phyloP scores from a whole-genome alignment of 2,797 vertebrate species.

The Acanthiza pusilla region DNA sequence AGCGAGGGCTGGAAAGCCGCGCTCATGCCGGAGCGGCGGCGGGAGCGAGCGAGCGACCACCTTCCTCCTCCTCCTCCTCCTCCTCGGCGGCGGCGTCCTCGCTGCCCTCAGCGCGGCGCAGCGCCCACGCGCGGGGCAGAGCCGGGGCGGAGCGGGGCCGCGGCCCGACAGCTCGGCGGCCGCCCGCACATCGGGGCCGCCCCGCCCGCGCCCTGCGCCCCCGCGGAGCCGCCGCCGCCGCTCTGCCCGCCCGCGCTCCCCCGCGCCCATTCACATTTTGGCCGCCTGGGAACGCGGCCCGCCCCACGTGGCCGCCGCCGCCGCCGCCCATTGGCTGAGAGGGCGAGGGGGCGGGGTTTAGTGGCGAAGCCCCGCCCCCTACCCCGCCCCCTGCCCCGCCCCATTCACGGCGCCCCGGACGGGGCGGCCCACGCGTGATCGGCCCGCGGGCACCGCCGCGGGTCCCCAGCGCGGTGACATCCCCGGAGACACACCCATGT shows the following conservation, averaged over 20 bases:
- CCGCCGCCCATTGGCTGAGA: constrained; percentile 34
- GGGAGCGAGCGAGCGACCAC: not conserved
- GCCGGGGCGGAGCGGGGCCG: constrained; percentile 8
- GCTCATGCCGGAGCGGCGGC: constrained; percentile 78
- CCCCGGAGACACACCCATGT: constrained; percentile 71
- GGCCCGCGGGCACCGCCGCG: too few relatives aligned
- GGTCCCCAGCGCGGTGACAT: not conserved
- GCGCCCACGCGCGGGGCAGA: not conserved
- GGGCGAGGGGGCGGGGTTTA: not conserved
- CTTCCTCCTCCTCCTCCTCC: not conserved
- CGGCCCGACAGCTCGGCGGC: not conserved
- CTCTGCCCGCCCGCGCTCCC: constrained; percentile 77
- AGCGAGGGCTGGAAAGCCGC: constrained; percentile 87
- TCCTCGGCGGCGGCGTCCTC: not conserved
- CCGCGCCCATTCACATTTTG: constrained; percentile 84
- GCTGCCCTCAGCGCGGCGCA: not conserved
- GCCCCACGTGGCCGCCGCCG: constrained; percentile 63
- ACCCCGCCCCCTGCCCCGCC: not conserved
- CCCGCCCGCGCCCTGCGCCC: not conserved
- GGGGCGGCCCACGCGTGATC: not conserved
- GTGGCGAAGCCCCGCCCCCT: accelerated
- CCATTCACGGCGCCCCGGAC: not conserved
- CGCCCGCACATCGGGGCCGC: constrained; percentile 3
- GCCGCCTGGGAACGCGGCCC: constrained; percentile 49
- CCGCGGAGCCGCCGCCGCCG: not conserved